Percentiles rank a stretch among this genome's conserved stretches.
phyloP scores from a whole-genome alignment of 2,888 invertebrate genomes.

The Drosophila imparisetae region DNA sequence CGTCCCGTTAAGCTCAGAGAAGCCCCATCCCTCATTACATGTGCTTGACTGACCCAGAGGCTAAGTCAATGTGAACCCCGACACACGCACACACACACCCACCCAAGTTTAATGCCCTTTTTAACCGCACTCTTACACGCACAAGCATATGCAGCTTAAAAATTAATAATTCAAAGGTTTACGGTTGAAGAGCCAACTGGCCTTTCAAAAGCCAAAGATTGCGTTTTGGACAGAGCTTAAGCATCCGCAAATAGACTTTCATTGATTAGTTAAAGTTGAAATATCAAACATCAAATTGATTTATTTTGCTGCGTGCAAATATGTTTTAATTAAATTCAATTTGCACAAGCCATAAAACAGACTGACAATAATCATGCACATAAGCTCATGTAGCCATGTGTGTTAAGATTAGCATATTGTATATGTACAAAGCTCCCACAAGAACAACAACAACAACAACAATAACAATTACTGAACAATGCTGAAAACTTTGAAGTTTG shows the following conservation, averaged over 20 bases:
- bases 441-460: slow-evolving; percentile 17
- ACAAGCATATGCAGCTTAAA: slow-evolving; percentile 61
- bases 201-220: slow-evolving; percentile 9
- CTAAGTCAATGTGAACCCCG: slow-evolving; percentile 72
- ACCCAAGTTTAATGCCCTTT: slow-evolving; percentile 50
- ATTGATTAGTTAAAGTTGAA: slow-evolving; percentile 59
- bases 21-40: slow-evolving; percentile 46
- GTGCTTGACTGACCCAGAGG: slow-evolving; percentile 72
- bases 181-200: slow-evolving; percentile 58
- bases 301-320: slow-evolving; percentile 53
- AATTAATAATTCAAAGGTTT: slow-evolving; percentile 79
- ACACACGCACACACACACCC: slow-evolving; percentile 3
- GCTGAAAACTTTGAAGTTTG: slow-evolving; percentile 53
- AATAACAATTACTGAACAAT: slow-evolving; percentile 40
- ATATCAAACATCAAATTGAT: slow-evolving; percentile 49
- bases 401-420: slow-evolving; percentile 43
- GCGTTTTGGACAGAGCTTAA: slow-evolving; percentile 32
- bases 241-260: slow-evolving; percentile 36
- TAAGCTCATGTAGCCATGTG: neutral
- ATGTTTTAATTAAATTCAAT: slow-evolving; percentile 67
- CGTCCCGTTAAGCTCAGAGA: slow-evolving; percentile 45
- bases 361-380: slow-evolving; percentile 2
- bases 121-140: slow-evolving; percentile 36
- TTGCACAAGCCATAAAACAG: slow-evolving; percentile 32
- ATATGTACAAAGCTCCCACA: slow-evolving; percentile 1